Base-by-base conservation (phyloP, 2,113 vertebrate genomes). In the Xyrauchen texanus region DNA sequence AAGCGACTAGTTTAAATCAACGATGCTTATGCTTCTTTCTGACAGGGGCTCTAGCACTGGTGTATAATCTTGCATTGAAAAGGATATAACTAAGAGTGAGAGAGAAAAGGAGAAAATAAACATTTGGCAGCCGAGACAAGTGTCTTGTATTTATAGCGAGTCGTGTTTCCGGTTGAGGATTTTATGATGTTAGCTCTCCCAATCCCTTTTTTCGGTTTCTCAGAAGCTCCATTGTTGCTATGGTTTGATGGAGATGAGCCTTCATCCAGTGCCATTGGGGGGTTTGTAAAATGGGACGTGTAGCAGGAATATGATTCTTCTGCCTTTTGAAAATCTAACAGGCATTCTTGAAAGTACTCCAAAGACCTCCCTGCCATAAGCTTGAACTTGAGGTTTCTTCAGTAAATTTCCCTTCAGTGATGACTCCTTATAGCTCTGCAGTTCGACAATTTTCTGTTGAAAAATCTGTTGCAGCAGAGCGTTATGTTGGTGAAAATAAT, bases 131-230 rank as follows among this genome's bases (percentile, higher is more conserved):
- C 87, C 80, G 73, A 92, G 84, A 87, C 86, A 86, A 90, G 88
- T 86, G 83, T 86, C 88, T 87, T 92, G 93, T 46, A 44, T 92
- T 93, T 93, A 92, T 93, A 93, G 91, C 88, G 89, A 91, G 90
- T 92, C 91, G 90, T 93, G 90, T 92, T 94, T 94, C 93, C 91
- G 93, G 93, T 89, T 91, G 88, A 91, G 90, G 91, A 92, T 92
- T 91, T 90, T 88, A 88, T 86, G 87, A 81, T 91, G 88, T 87
- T 89, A 87, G 87, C 86, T 87, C 88, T 89, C 88, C 83, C 89
- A 92, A 92, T 92, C 90, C 91, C 79, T 91, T 90, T 78, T 85
- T 85, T 89, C 86, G 87, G 86, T 91, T 84, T 90, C 89, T 93
- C 90, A 87, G 85, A 85, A 88, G 87, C 83, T 85, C 82, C 77